Evolutionary conservation across 2,113 vertebrate genomes (phyloP).

Genomic region (Litocranius walleri): DNA sequence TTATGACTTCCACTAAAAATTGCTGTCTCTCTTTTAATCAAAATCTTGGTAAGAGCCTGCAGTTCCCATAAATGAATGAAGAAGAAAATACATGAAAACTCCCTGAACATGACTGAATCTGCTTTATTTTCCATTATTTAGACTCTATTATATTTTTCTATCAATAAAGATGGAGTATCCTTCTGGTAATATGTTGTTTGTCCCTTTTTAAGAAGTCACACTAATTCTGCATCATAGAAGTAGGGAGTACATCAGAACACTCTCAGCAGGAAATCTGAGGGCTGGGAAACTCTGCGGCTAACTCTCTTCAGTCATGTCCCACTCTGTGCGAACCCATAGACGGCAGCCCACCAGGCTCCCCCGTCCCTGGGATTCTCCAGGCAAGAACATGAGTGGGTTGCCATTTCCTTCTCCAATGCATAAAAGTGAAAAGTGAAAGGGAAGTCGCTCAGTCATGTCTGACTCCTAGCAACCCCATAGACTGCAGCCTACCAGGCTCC

Average conservation of each 20-base stretch:
- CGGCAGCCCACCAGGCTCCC: too few species aligned
- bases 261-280: neutral
- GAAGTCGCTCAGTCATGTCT: too few species aligned
- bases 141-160: neutral
- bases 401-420: too few species aligned
- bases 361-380: too few species aligned
- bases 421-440: too few species aligned
- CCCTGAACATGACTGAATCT: neutral
- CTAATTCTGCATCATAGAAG: neutral
- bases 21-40: neutral
- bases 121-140: neutral
- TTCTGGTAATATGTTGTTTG: neutral
- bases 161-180: neutral
- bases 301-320: too few species aligned
- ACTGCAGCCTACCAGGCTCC: too few species aligned
- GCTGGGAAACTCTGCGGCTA: neutral
- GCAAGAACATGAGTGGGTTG: too few species aligned
- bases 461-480: too few species aligned
- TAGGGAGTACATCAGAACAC: neutral
- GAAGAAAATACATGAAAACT: neutral
- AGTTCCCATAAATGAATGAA: neutral
- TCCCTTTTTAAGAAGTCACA: neutral
- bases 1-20: neutral
- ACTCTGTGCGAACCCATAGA: too few species aligned
- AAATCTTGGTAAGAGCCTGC: neutral